phyloP scores from a whole-genome alignment of 1,140 invertebrate species.

The Hypothenemus hampei region DNA sequence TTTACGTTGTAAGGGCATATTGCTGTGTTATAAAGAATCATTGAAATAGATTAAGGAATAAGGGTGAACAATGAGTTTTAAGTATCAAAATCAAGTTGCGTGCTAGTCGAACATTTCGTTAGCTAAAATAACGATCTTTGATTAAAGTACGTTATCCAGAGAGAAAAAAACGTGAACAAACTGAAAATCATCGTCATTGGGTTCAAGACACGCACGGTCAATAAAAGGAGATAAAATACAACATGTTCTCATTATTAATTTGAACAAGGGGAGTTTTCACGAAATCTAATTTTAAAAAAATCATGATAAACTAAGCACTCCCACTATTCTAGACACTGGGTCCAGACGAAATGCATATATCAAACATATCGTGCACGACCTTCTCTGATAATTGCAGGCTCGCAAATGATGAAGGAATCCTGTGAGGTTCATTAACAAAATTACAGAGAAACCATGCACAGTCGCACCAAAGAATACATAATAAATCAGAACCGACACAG shows the following conservation, averaged over 20 bases:
- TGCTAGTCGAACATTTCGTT: constrained; percentile 22
- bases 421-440: constrained; percentile 27
- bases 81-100: constrained; percentile 26
- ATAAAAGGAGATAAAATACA: constrained; percentile 12
- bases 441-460: constrained; percentile 19
- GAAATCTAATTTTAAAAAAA: background rate
- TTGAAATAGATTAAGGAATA: no score
- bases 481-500: constrained; percentile 6
- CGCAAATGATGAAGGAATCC: constrained; percentile 20
- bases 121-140: constrained; percentile 29
- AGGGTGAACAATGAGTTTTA: constrained; percentile 26
- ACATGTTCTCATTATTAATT: constrained; percentile 21
- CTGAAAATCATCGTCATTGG: constrained; percentile 20
- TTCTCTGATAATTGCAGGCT: constrained; percentile 20
- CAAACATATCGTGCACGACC: constrained; percentile 20
- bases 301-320: constrained; percentile 1
- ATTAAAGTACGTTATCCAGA: constrained; percentile 29
- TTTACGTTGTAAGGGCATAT: no score
- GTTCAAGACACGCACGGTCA: constrained; percentile 11
- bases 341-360: constrained; percentile 29
- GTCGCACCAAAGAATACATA: constrained; percentile 14
- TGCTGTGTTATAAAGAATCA: no score
- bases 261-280: background rate
- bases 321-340: constrained; percentile 1
- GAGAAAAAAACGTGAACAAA: constrained; percentile 27